These are phyloP conservation scores for Pseudomyrmex gracilis DNA, from an alignment of 1,140 invertebrate species.

Conservation along the genomic window DNA sequence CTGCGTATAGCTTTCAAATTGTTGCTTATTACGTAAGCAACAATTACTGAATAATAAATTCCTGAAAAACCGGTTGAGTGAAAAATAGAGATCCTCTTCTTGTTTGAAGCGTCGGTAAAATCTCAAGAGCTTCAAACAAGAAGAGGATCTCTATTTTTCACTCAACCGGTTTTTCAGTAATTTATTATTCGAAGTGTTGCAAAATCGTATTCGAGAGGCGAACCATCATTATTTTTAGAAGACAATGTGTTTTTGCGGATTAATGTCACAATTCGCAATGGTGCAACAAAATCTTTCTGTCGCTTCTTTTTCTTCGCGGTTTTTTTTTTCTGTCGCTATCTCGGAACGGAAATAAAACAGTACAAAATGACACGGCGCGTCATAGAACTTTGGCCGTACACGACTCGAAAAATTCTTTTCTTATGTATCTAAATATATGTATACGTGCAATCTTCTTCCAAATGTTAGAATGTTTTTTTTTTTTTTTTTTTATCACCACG, in stretches of 20 bases:
- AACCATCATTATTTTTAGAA: slow-evolving; percentile 3
- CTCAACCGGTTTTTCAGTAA: too few relatives aligned
- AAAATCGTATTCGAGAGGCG: too few relatives aligned
- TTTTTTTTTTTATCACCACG: slow-evolving; percentile 5
- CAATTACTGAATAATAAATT: not conserved
- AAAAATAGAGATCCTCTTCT: too few relatives aligned
- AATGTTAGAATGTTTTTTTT: slow-evolving; percentile 53
- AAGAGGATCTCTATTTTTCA: too few relatives aligned
- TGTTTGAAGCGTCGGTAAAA: too few relatives aligned
- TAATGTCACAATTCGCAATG: slow-evolving; percentile 50
- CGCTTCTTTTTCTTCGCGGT: not conserved
- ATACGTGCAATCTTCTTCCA: slow-evolving; percentile 49
- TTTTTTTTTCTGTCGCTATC: slow-evolving; percentile 35
- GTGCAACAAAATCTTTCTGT: slow-evolving; percentile 31
- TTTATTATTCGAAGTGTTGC: not conserved
- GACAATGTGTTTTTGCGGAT: not conserved
- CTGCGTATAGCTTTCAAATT: too few relatives aligned
- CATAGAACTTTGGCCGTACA: slow-evolving; percentile 69
- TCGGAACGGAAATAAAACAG: slow-evolving; percentile 71
- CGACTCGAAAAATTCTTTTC: slow-evolving; percentile 66
- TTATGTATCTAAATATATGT: slow-evolving; percentile 69
- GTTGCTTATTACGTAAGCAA: too few relatives aligned
- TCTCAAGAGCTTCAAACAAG: too few relatives aligned
- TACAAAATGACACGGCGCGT: slow-evolving; percentile 63
- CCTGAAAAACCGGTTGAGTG: too few relatives aligned